phyloP scores from a whole-genome alignment of 2,888 invertebrate species.

The Agrochola circellaris region DNA sequence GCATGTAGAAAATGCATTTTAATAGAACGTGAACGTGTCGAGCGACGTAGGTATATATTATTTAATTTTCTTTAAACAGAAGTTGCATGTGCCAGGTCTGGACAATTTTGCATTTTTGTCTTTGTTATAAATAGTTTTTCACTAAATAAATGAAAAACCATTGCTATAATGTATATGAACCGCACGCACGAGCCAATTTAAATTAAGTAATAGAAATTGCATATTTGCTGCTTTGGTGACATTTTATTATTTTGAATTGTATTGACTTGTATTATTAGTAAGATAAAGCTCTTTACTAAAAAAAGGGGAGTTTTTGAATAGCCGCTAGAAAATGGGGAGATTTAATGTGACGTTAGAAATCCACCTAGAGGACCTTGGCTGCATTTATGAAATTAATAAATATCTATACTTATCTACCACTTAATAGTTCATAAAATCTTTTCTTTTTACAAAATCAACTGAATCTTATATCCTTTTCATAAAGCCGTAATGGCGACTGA shows the following conservation, averaged over 20 bases:
- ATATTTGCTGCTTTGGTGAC: neutral
- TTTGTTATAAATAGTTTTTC: constrained; percentile 2
- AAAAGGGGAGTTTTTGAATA: neutral
- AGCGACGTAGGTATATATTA: neutral
- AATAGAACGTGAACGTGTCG: neutral
- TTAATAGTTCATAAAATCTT: neutral
- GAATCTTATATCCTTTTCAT: neutral
- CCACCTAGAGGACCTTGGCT: neutral
- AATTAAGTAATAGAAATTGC: constrained; percentile 13
- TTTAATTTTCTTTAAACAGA: constrained; percentile 8
- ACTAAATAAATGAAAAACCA: constrained; percentile 32
- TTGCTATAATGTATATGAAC: neutral
- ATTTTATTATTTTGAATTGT: neutral
- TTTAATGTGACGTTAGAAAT: neutral
- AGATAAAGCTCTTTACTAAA: neutral
- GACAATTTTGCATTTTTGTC: neutral
- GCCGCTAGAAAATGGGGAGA: neutral
- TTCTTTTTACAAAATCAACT: neutral
- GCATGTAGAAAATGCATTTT: constrained; percentile 25
- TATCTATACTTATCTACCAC: neutral
- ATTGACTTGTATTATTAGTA: neutral
- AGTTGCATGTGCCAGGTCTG: neutral
- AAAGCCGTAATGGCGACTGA: neutral
- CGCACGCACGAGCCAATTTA: neutral
- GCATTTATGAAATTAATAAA: neutral